A percentile compares a stretch with the other conserved stretches of the same genome.
Conservation (phyloP, 2,113 vertebrate species). For the Willisornis vidua region DNA sequence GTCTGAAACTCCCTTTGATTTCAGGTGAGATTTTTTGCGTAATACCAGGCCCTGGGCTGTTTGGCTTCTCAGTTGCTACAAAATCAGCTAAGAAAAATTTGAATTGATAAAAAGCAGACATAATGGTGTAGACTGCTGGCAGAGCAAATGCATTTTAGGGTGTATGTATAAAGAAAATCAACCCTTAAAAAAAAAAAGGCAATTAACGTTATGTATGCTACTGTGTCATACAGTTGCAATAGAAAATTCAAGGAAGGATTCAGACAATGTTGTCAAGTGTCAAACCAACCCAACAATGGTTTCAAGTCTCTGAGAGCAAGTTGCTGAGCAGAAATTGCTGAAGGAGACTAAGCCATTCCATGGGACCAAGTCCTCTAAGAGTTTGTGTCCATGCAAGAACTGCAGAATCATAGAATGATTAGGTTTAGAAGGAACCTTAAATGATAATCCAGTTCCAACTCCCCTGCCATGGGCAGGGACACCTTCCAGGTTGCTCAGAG, state of each 20-base stretch:
- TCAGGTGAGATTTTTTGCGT: conserved; percentile 16
- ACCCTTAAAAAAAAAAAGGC: not conserved
- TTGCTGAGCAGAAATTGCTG: not conserved
- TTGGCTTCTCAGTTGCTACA: not conserved
- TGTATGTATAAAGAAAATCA: not conserved
- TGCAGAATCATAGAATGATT: not conserved
- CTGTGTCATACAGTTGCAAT: not conserved
- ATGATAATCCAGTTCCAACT: accelerated
- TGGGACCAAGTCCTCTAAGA: not conserved
- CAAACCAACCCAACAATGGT: not conserved
- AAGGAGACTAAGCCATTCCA: not conserved
- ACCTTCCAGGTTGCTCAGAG: accelerated
- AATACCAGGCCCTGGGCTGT: not conserved
- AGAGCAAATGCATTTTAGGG: not conserved
- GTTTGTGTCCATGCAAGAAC: not conserved
- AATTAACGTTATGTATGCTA: not conserved
- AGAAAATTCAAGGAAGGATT: not conserved
- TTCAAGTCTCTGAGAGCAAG: not conserved
- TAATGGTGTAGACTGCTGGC: not conserved
- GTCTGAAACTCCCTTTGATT: conserved; percentile 37
- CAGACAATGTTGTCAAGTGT: not conserved
- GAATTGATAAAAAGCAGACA: conserved; percentile 22
- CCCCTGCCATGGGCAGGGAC: not conserved
- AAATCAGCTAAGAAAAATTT: conserved; percentile 23
- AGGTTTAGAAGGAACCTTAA: not conserved